Conservation (phyloP, 1,140 invertebrate genomes). For the Trypoxylus dichotomus region DNA sequence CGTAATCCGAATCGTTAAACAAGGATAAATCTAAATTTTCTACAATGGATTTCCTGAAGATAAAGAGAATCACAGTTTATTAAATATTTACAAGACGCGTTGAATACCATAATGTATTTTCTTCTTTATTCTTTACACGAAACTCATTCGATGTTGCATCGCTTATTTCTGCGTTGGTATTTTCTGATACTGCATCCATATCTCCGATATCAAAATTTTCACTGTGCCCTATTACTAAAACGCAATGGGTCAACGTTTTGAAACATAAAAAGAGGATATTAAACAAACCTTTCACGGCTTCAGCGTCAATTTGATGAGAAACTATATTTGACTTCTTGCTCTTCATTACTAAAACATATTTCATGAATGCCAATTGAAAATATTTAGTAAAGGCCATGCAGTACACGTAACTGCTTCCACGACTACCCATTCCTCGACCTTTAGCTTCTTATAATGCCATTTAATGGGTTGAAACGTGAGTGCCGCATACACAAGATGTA, state of each 20-base stretch:
- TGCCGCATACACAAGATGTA: slow-evolving; percentile 64
- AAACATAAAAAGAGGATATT: not conserved
- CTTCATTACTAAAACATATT: not conserved
- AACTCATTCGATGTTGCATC: not conserved
- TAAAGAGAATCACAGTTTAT: slow-evolving; percentile 24
- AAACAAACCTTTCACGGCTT: not conserved
- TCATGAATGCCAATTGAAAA: not conserved
- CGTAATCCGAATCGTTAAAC: slow-evolving; percentile 44
- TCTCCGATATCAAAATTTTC: not conserved
- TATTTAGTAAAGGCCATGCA: not conserved
- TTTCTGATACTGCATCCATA: not conserved
- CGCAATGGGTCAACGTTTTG: not conserved
- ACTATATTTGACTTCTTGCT: not conserved
- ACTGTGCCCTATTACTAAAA: not conserved
- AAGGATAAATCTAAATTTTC: slow-evolving; percentile 43
- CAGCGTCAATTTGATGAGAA: not conserved
- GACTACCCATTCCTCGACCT: not conserved
- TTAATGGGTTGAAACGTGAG: slow-evolving; percentile 67
- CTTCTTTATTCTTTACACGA: not conserved
- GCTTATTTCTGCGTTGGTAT: not conserved
- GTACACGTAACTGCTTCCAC: not conserved
- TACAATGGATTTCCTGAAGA: slow-evolving; percentile 34
- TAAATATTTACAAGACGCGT: not conserved
- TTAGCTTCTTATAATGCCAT: slow-evolving; percentile 56
- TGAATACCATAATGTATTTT: not conserved